Evolutionary conservation across 2,888 invertebrate genomes (phyloP).

Genomic region (Empis livida): DNA sequence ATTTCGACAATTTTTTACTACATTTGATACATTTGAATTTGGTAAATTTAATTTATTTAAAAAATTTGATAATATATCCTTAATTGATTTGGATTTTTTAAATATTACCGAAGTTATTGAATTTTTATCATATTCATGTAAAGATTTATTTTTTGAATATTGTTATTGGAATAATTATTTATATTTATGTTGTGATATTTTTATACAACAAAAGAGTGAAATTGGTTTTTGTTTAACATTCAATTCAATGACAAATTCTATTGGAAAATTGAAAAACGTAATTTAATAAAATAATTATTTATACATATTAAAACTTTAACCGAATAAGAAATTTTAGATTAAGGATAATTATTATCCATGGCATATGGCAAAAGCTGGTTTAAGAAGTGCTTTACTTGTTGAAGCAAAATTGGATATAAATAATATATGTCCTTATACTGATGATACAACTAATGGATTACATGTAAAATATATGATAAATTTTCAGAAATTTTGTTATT

Average conservation of each 20-base stretch:
- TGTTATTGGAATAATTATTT: conserved; percentile 34
- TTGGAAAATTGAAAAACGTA: conserved; percentile 12
- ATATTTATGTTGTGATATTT: conserved; percentile 35
- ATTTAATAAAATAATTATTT: not conserved
- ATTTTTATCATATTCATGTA: conserved; percentile 23
- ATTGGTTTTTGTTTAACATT: conserved; percentile 37
- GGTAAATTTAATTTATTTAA: conserved; percentile 27
- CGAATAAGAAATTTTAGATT: not conserved
- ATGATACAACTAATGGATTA: conserved; percentile 15
- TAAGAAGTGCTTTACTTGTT: conserved; percentile 20
- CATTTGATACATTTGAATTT: conserved; percentile 25
- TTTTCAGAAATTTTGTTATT: not conserved
- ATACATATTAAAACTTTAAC: too few species aligned
- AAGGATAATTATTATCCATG: conserved; percentile 20
- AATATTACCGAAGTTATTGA: conserved; percentile 20
- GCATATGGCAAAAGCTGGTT: conserved; percentile 25
- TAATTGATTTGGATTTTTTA: conserved; percentile 18
- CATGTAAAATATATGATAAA: conserved; percentile 15
- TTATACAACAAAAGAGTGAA: conserved; percentile 36
- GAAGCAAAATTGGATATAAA: conserved; percentile 14
- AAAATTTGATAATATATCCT: conserved; percentile 6
- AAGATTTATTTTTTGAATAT: conserved; percentile 27
- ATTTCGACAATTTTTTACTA: conserved; percentile 20
- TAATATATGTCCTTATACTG: conserved; percentile 15
- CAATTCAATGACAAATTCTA: conserved; percentile 29